These are phyloP conservation scores for Leucoraja erinaceus DNA, from an alignment of 2,113 vertebrate species.

Conservation along the genomic window DNA sequence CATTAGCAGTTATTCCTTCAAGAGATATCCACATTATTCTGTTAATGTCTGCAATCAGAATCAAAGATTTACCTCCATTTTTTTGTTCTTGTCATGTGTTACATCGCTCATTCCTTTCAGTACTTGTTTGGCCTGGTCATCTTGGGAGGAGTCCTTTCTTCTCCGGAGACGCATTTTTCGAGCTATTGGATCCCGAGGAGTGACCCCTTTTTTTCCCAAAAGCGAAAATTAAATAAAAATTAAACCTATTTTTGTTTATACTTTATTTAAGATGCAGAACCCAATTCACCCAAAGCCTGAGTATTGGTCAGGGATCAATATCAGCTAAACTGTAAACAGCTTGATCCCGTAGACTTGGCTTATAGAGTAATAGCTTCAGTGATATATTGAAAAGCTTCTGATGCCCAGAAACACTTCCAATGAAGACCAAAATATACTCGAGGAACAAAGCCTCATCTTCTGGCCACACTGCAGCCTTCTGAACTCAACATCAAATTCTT, in stretches of 20 bases:
- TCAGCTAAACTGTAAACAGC: not conserved
- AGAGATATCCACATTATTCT: not conserved
- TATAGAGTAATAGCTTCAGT: not conserved
- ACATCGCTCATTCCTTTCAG: conserved; percentile 95
- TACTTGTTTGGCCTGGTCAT: conserved; percentile 96
- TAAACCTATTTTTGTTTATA: not conserved
- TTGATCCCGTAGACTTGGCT: not conserved
- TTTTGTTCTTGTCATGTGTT: conserved; percentile 89
- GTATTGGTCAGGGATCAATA: not conserved
- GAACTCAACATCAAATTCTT: too few relatives aligned
- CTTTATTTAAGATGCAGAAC: not conserved
- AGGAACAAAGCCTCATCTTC: too few relatives aligned
- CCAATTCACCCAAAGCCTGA: not conserved
- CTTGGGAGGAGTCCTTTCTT: conserved; percentile 81
- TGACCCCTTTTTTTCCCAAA: conserved; percentile 48
- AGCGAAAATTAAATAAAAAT: not conserved
- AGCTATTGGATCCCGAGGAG: conserved; percentile 74
- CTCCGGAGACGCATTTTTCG: conserved; percentile 88
- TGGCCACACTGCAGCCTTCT: too few relatives aligned
- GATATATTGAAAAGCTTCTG: not conserved
- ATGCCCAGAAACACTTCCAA: not conserved
- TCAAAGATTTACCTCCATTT: conserved; percentile 65
- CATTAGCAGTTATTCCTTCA: not conserved
- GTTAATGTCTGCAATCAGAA: not conserved
- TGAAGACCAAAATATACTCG: too few relatives aligned